phyloP scores from a whole-genome alignment of 2,113 vertebrate genomes.

The Xiphophorus hellerii region DNA sequence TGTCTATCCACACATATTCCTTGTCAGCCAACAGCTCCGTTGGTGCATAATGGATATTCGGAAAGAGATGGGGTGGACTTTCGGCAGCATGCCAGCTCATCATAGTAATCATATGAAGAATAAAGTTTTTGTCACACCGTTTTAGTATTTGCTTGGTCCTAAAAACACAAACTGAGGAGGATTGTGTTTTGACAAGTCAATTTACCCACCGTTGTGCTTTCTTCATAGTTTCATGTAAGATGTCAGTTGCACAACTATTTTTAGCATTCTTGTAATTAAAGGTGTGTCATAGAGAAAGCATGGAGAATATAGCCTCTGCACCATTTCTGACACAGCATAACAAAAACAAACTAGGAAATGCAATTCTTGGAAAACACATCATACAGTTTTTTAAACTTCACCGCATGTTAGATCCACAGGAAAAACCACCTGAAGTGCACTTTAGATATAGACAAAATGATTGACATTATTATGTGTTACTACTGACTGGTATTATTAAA shows the following conservation, averaged over 20 bases:
- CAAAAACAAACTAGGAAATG: not conserved
- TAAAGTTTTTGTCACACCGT: not conserved
- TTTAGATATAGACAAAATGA: no score
- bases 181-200: conserved; percentile 34
- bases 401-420: no score
- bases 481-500: not conserved
- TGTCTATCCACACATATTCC: not conserved
- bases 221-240: conserved; percentile 9
- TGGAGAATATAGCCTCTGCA: conserved; percentile 1
- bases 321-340: not conserved
- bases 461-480: no score
- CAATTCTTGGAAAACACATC: not conserved
- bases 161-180: not conserved
- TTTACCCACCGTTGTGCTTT: conserved; percentile 25
- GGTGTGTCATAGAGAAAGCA: not conserved
- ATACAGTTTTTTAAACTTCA: no score
- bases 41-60: not conserved
- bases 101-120: not conserved
- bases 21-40: not conserved
- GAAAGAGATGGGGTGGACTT: not conserved
- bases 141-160: conserved; percentile 5
- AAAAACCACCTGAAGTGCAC: no score
- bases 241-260: conserved; percentile 45
- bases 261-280: conserved; percentile 31
- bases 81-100: not conserved